phyloP scores from a whole-genome alignment of 2,888 invertebrate species.

The Agonum fuliginosum region DNA sequence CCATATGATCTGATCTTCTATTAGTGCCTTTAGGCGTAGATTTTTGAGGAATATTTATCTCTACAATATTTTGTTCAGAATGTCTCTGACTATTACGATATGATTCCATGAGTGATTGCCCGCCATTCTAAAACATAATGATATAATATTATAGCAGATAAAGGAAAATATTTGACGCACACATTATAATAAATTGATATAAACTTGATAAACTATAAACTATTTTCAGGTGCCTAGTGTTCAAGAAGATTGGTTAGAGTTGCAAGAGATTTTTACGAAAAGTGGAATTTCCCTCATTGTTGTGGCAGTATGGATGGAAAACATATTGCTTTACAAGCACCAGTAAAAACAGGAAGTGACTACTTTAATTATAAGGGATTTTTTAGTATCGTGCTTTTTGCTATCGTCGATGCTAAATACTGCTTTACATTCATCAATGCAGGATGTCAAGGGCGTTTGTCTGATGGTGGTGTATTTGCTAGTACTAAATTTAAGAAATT shows the following conservation, averaged over 20 bases:
- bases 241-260: no score
- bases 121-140: no score
- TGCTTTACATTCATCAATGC: no score
- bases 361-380: conserved; percentile 54
- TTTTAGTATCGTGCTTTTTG: conserved; percentile 37
- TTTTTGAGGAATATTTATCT: no score
- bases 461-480: no score
- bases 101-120: no score
- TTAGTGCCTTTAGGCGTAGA: no score
- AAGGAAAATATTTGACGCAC: neutral
- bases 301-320: conserved; percentile 55
- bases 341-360: conserved; percentile 57
- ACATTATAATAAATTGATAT: neutral
- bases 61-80: no score
- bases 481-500: neutral
- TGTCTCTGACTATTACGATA: no score
- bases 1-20: neutral
- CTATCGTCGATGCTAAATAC: neutral
- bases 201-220: neutral
- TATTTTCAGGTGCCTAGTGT: no score
- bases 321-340: conserved; percentile 52
- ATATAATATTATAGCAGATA: no score
- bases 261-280: conserved; percentile 44
- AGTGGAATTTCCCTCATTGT: conserved; percentile 48
- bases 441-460: no score